Conservation (phyloP, 1,140 invertebrate genomes). For the Drosophila jambulina region DNA sequence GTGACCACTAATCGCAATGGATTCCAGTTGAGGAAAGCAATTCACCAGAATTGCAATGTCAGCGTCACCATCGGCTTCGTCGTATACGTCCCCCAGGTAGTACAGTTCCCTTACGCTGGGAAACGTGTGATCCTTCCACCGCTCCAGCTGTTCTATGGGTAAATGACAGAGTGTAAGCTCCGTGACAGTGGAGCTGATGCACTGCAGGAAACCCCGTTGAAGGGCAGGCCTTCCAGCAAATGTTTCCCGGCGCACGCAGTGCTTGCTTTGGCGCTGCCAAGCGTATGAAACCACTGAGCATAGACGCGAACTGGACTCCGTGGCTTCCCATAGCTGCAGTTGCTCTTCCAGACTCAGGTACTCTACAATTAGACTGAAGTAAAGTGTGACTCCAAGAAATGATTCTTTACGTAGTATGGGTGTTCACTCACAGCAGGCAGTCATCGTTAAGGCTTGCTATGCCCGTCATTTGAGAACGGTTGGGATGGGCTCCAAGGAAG, state of each 20-base stretch:
- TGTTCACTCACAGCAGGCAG: constrained; percentile 39
- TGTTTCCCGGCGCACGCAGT: neutral
- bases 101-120: neutral
- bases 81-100: constrained; percentile 27
- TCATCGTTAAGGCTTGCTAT: constrained; percentile 32
- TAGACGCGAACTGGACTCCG: constrained; percentile 12
- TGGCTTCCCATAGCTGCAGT: constrained; percentile 30
- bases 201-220: constrained; percentile 4
- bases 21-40: constrained; percentile 33
- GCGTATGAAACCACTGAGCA: constrained; percentile 14
- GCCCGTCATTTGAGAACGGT: neutral
- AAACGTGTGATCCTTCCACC: constrained; percentile 19
- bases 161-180: constrained; percentile 24
- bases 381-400: neutral
- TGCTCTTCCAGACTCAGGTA: constrained; percentile 35
- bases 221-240: neutral
- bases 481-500: neutral
- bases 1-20: constrained; percentile 18
- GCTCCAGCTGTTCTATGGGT: constrained; percentile 9
- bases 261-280: constrained; percentile 17
- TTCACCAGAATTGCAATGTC: constrained; percentile 26
- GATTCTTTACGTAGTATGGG: neutral
- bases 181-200: constrained; percentile 12
- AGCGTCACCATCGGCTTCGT: constrained; percentile 10
- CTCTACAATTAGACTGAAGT: constrained; percentile 36